These are phyloP conservation scores for Xestobium rufovillosum DNA, from an alignment of 2,888 invertebrate species.

Conservation along the genomic window DNA sequence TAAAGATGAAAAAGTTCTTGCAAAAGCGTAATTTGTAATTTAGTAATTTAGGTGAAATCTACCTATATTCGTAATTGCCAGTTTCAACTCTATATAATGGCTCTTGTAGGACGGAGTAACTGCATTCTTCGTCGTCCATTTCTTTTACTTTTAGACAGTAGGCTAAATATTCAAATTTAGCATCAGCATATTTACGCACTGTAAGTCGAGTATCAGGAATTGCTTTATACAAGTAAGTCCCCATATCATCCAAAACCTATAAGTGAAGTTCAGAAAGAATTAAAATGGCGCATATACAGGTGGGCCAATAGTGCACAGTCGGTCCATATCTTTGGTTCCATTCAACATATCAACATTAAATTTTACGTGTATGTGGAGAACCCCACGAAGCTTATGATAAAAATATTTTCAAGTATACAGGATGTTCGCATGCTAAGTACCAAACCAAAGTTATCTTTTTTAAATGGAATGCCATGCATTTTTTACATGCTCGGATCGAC, in stretches of 20 bases:
- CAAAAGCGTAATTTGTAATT: neutral
- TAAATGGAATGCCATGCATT: too few relatives aligned
- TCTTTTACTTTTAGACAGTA: slow-evolving; percentile 99
- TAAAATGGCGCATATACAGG: too few relatives aligned
- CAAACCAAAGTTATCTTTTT: too few relatives aligned
- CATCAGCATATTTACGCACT: slow-evolving; percentile 95
- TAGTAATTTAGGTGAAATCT: slow-evolving; percentile 7
- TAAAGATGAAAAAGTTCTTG: slow-evolving; percentile 20
- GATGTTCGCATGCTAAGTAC: too few relatives aligned
- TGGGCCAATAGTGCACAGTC: too few relatives aligned
- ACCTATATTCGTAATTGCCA: slow-evolving; percentile 98
- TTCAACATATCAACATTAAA: too few relatives aligned
- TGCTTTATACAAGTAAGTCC: slow-evolving; percentile 94
- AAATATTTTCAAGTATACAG: too few relatives aligned
- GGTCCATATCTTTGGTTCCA: too few relatives aligned
- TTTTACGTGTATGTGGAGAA: too few relatives aligned
- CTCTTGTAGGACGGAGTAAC: slow-evolving; percentile 86
- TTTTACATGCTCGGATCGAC: too few relatives aligned
- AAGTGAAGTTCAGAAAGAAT: too few relatives aligned
- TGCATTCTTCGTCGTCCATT: slow-evolving; percentile 98
- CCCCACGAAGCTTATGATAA: too few relatives aligned
- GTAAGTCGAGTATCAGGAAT: slow-evolving; percentile 97
- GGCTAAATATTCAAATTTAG: slow-evolving; percentile 97
- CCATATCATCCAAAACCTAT: slow-evolving; percentile 86
- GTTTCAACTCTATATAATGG: slow-evolving; percentile 97